Conservation (phyloP, 2,797 vertebrate species). For the Novumbra hubbsi region DNA sequence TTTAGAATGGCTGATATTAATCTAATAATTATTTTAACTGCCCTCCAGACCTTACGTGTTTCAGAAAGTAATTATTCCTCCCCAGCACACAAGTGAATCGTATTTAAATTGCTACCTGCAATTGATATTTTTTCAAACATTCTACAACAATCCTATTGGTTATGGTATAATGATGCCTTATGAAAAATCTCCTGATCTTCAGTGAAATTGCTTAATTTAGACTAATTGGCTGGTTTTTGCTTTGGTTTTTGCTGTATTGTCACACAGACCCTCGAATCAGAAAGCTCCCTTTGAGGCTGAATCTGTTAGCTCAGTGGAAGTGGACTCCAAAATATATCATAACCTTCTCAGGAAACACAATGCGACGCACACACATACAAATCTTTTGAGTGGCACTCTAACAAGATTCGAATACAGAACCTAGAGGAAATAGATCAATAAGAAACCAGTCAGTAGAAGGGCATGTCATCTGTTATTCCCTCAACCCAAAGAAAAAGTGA, state of each 20-base stretch:
- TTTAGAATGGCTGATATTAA: no score
- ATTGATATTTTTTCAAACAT: no score
- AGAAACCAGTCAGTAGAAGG: not conserved
- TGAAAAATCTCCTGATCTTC: no score
- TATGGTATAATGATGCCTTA: no score
- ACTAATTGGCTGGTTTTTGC: not conserved
- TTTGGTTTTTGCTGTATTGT: not conserved
- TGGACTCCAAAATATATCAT: not conserved
- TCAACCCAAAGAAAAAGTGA: conserved; percentile 11
- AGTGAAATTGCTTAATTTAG: no score
- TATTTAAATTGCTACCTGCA: no score
- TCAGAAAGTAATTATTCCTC: no score
- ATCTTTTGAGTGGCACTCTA: not conserved
- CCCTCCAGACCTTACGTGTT: no score
- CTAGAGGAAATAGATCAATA: not conserved
- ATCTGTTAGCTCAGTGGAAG: not conserved
- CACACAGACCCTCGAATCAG: not conserved
- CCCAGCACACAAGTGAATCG: no score
- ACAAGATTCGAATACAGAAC: not conserved
- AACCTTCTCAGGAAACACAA: not conserved
- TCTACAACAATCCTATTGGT: no score
- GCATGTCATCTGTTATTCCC: conserved; percentile 20
- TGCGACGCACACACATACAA: not conserved
- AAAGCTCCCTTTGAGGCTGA: not conserved
- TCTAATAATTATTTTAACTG: no score